Base-by-base conservation (phyloP, 2,888 invertebrate genomes). In the Cryptocephalus moraei region DNA sequence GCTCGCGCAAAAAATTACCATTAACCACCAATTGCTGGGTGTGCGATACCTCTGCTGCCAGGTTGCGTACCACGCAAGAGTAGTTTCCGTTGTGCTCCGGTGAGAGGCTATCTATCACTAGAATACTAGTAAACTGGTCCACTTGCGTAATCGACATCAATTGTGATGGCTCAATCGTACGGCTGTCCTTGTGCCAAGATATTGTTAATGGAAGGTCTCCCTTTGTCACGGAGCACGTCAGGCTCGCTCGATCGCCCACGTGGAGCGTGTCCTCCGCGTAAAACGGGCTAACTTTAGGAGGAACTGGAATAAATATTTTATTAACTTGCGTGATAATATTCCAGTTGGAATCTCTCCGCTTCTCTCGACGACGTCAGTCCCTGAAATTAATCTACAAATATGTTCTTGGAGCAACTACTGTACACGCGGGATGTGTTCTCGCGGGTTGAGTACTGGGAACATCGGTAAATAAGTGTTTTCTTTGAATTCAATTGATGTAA, bases 61-160 rank as follows among this genome's bases (percentile, higher is more conserved):
- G 75, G 71, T 84, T 85, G 62, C 80, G 76, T 58, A 82, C 84
- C 62, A 80, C 79, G 71, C 86, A 86, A 53, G 83, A 81, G 71
- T 84, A 84, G 73, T 84, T 86, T 69, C 87, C 84, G 59, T 82
- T 84, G 73, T 85, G 84, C 69, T 82, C 82, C 63, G 82, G 82
- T 61, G 79, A 80, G 62, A 85, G 76, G 70, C 80, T 81, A 69
- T 84, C 84, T 68, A 85, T 84, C 70, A 82, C 81, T 71, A 85
- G 77, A 71, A 85, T 82, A 74, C 82, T 83, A 76, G 82, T 84
- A 73, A 80, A 85, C 68, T 81, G 81, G 72, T 84, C 83, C 72
- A 85, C 81, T 73, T 81, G 81, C 61, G 81, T 83, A 60, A 84
- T 77, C 56, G 79, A 78, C 49, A 69, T 59, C 71, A 81, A 78